Percentiles rank a stretch among this genome's conserved stretches.
phyloP scores from a whole-genome alignment of 2,797 vertebrate genomes.

The Carapus acus region DNA sequence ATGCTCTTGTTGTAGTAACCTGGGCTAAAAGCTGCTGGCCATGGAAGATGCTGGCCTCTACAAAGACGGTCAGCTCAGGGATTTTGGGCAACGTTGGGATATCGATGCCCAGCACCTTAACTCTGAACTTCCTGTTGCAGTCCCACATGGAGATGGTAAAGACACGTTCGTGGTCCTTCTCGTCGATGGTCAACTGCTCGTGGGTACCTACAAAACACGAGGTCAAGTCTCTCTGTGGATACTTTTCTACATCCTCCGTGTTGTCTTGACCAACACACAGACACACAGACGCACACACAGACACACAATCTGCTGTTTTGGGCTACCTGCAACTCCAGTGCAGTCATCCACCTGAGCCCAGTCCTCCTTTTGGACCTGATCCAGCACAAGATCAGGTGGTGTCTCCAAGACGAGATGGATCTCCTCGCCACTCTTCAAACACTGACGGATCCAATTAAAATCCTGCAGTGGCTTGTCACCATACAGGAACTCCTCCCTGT shows the following conservation, averaged over 20 bases:
- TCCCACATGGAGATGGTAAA: slow-evolving; percentile 98
- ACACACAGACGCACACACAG: background rate
- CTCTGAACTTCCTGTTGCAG: slow-evolving; percentile 91
- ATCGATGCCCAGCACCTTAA: slow-evolving; percentile 93
- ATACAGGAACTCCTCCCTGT: slow-evolving; percentile 88
- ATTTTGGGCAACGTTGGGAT: slow-evolving; percentile 87
- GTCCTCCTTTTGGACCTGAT: slow-evolving; percentile 89
- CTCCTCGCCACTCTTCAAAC: slow-evolving; percentile 91
- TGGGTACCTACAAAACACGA: slow-evolving; percentile 75
- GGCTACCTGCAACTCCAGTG: slow-evolving; percentile 81
- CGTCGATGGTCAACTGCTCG: slow-evolving; percentile 90
- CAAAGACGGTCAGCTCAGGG: slow-evolving; percentile 85
- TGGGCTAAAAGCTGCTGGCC: slow-evolving; percentile 93
- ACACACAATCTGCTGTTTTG: background rate
- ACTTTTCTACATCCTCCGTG: no score
- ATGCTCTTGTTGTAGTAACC: slow-evolving; percentile 42
- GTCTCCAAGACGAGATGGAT: slow-evolving; percentile 88
- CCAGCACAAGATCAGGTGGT: slow-evolving; percentile 78
- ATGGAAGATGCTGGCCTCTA: slow-evolving; percentile 94
- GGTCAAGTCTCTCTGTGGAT: background rate
- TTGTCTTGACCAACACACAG: no score
- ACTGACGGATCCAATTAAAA: slow-evolving; percentile 94
- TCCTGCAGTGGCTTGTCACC: slow-evolving; percentile 85
- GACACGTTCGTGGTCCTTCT: slow-evolving; percentile 92
- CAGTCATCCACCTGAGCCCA: slow-evolving; percentile 97